Base-by-base conservation (phyloP, 64 coral and sea anemone species). In the Pachyseris speciosa region DNA sequence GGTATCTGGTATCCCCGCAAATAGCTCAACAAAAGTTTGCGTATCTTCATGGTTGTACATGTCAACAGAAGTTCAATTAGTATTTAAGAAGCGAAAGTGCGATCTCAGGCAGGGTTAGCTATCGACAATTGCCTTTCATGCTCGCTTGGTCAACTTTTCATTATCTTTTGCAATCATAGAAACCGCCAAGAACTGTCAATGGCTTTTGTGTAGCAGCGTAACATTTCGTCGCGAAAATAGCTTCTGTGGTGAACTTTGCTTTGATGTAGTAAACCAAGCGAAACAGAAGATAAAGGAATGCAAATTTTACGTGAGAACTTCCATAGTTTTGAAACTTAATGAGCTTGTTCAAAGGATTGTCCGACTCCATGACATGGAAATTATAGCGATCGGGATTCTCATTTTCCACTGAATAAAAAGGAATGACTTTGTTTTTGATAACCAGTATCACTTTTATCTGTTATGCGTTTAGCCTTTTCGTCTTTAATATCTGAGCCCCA, bases 281-380 rank as follows among this genome's bases (percentile, higher is more conserved):
- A n/a, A 63, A 37, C 77, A 19, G 5, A 9, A 36, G 19, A 61
- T 58, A 81, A 58, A 40, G n/a, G 24, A 61, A 81, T 81, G 77
- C 52, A 81, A 81, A 81, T 81, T 81, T 79, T 60, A 34, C 77
- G 77, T 81, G 77, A 81, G 77, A 81, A 81, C 8, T 81, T 81
- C 77, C 77, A 81, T 27, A 36, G 2, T 57, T 52, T 59, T 81
- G 52, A 81, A 81, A 60, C 50, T n/a, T 39, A 61, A 61, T 60
- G 31, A 53, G 11, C 17, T 0, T 37, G 0, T 1, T 61, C 36
- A 63, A 76, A 32, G 42, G 55, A 36, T 2, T 15, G 45, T 77
- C 47, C 13, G 45, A 45, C 27, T 19, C 7, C 34, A 26, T 61
- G 2, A 63, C 26, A 81, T 81, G 22, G 33, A 81, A 61, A 40